Evolutionary conservation across 1,140 invertebrate species (phyloP).

Genomic region (Drosophila ercepeae): DNA sequence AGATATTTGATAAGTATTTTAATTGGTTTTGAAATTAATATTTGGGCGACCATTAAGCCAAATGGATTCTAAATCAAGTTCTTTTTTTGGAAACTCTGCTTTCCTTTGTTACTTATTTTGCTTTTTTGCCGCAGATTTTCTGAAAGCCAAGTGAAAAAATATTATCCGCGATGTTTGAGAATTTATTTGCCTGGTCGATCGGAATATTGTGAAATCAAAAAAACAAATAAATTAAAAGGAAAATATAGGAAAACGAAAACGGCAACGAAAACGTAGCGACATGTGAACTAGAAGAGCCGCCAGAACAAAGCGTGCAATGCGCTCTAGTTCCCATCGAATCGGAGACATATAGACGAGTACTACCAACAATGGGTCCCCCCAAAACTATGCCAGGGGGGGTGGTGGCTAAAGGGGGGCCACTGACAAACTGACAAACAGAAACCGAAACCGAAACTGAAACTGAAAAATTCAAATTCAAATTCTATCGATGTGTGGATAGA

Average conservation of each 20-base stretch:
- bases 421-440: no score
- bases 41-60: background rate
- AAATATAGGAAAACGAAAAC: conserved; percentile 41
- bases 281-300: conserved; percentile 20
- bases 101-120: conserved; percentile 58
- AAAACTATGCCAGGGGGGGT: conserved; percentile 70
- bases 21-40: conserved; percentile 1
- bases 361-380: no score
- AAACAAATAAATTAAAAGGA: conserved; percentile 80
- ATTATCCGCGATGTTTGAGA: conserved; percentile 36
- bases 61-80: conserved; percentile 1
- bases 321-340: conserved; percentile 74
- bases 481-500: conserved; percentile 77
- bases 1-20: background rate
- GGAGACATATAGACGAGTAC: no score
- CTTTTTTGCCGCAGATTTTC: conserved; percentile 42
- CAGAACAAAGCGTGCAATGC: conserved; percentile 66
- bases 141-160: conserved; percentile 17
- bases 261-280: conserved; percentile 8
- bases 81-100: conserved; percentile 43
- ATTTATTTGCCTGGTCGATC: conserved; percentile 75
- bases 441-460: conserved; percentile 52
- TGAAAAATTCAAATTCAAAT: conserved; percentile 68
- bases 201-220: conserved; percentile 81
- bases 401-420: conserved; percentile 26